phyloP scores from a whole-genome alignment of 2,113 vertebrate genomes.

The Mustela nigripes region DNA sequence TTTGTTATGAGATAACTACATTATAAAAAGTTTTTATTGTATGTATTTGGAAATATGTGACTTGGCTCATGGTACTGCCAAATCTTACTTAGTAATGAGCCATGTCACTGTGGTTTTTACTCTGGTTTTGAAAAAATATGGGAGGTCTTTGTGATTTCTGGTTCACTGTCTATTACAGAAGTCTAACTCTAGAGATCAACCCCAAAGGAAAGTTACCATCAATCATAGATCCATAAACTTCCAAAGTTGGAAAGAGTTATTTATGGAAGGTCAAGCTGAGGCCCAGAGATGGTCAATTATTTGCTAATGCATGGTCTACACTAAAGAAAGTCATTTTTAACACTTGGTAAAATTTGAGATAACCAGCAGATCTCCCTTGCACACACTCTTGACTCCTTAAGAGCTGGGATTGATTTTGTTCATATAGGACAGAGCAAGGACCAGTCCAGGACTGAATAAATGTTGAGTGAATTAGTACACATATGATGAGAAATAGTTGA shows the following conservation, averaged over 20 bases:
- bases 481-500: background rate
- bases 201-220: background rate
- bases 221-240: background rate
- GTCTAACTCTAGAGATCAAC: background rate
- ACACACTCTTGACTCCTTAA: background rate
- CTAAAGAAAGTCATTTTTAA: background rate
- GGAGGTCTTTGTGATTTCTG: background rate
- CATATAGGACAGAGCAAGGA: background rate
- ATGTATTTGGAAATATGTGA: background rate
- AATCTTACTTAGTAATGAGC: background rate
- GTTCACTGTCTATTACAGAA: background rate
- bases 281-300: background rate
- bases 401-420: background rate
- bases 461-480: background rate
- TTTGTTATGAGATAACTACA: background rate
- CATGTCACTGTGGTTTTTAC: background rate
- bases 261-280: background rate
- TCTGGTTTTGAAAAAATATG: background rate
- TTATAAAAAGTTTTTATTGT: background rate
- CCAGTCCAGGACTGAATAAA: background rate
- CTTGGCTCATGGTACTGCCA: background rate
- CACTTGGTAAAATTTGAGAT: no score
- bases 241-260: background rate
- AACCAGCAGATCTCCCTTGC: background rate
- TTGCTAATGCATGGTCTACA: background rate